Base-by-base conservation (phyloP, 1,140 invertebrate genomes). In the Diabrotica undecimpunctata region DNA sequence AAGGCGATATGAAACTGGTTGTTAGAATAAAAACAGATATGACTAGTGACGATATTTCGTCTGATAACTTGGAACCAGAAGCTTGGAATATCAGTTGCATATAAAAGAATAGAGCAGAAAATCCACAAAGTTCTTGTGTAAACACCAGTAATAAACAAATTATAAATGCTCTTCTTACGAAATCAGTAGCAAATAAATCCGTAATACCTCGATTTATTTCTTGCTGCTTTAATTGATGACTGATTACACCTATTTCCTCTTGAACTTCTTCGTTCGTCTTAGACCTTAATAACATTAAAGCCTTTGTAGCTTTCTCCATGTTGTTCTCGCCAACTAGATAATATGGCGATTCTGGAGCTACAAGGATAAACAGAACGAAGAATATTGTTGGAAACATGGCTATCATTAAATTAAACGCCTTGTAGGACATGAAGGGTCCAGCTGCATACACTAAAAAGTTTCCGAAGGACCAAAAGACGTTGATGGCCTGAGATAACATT, bases 91-190 rank as follows among this genome's bases (percentile, higher is more conserved):
- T 94, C 0, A 79, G 72, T 0, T 84, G 84, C 0, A 88, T 83
- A 70, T 94, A 94, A 76, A 94, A 94, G 62, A 94, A 83, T 2
- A 94, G 87, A 4, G 89, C 88, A 75, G 92, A 93, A 13, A 95
- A 90, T 46, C 93, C 91, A 61, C 87, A 89, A 14, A 94, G 79
- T 76, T 95, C 92, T 75, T 95, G 92, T 76, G 94, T 90, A 61
- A 92, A 79, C 90, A 95, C 94, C 0, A 95, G 80, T 11, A 86
- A 85, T 66, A 91, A 84, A 54, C 85, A 87, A 50, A 95, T 90
- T 6, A 86, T 63, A 6, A 94, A 73, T 6, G 87, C 89, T 77
- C 87, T 91, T n/a, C 83, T 78, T 72, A 87, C 84, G 3, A 79
- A 74, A 41, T 77, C 76, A 7, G 77, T 80, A 8, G 74, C 81